These are phyloP conservation scores for Pseudachorutes palmiensis DNA, from an alignment of 1,140 invertebrate species.

Conservation along the genomic window DNA sequence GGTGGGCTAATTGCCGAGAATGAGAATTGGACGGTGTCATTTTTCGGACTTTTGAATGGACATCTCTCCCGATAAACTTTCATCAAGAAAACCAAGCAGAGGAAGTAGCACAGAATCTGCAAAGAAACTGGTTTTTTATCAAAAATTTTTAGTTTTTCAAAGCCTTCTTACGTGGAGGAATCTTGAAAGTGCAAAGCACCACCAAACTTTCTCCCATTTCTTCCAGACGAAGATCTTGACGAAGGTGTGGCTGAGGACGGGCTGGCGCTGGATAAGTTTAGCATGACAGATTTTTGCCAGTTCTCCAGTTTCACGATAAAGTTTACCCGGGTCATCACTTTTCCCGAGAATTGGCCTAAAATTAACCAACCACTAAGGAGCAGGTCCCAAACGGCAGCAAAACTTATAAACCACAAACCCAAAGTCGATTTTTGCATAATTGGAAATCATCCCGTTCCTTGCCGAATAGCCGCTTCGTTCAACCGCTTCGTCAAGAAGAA, in stretches of 20 bases:
- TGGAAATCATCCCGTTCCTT: slow-evolving; percentile 3
- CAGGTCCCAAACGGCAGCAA: neutral
- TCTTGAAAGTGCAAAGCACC: slow-evolving; percentile 2
- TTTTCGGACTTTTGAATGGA: slow-evolving; percentile 10
- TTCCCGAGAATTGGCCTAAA: slow-evolving; percentile 11
- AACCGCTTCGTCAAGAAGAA: slow-evolving; percentile 6
- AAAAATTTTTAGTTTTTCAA: neutral
- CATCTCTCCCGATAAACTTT: slow-evolving; percentile 3
- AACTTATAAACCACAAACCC: too few species aligned
- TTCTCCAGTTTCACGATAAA: slow-evolving; percentile 9
- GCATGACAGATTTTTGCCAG: slow-evolving; percentile 16
- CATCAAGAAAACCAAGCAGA: neutral
- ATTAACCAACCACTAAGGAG: neutral
- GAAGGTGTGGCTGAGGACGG: neutral
- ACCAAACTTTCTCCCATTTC: slow-evolving; percentile 15
- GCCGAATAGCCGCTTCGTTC: slow-evolving; percentile 8
- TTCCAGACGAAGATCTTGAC: slow-evolving; percentile 11
- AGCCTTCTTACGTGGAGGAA: slow-evolving; percentile 9
- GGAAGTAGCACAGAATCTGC: slow-evolving; percentile 11
- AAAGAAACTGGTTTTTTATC: neutral
- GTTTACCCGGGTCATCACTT: neutral
- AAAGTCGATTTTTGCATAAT: slow-evolving; percentile 16
- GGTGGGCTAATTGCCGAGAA: neutral
- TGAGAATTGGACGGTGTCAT: slow-evolving; percentile 5
- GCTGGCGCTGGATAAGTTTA: neutral